These are phyloP conservation scores for Poecile atricapillus DNA, from an alignment of 2,113 vertebrate genomes.

Conservation along the genomic window DNA sequence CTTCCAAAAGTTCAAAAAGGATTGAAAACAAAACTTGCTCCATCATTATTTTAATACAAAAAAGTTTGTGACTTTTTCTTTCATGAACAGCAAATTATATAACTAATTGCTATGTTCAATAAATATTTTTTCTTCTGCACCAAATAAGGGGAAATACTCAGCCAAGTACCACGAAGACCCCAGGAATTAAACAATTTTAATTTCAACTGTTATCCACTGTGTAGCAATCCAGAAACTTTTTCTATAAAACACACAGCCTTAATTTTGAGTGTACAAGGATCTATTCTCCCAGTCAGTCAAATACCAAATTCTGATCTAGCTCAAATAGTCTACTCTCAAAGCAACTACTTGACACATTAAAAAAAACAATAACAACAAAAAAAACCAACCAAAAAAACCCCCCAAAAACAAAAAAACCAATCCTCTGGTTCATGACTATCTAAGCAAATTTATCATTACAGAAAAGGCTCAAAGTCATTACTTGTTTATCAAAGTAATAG, in stretches of 20 bases:
- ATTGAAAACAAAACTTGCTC: conserved; percentile 53
- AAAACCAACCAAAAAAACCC: no score
- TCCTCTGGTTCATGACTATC: conserved; percentile 27
- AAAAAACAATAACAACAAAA: no score
- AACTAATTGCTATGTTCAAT: conserved; percentile 71
- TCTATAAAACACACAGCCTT: conserved; percentile 34
- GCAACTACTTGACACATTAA: conserved; percentile 32
- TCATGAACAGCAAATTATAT: conserved; percentile 68
- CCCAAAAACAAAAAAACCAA: neutral
- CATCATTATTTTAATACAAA: conserved; percentile 51
- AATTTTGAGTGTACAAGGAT: conserved; percentile 53
- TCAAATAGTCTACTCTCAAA: conserved; percentile 57
- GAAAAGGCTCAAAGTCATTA: conserved; percentile 62
- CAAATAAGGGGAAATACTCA: conserved; percentile 55
- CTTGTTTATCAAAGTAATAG: conserved; percentile 51
- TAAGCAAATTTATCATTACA: conserved; percentile 56
- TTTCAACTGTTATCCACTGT: conserved; percentile 56
- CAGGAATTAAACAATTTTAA: conserved; percentile 47
- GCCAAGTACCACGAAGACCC: conserved; percentile 7
- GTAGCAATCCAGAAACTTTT: conserved; percentile 44
- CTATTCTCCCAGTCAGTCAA: conserved; percentile 41
- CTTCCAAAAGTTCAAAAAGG: conserved; percentile 43
- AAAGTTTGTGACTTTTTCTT: neutral
- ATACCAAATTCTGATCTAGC: conserved; percentile 41
- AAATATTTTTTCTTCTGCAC: conserved; percentile 63